These are phyloP conservation scores for Gambusia yucatana DNA, from an alignment of 2,797 vertebrate species.

Conservation along the genomic window DNA sequence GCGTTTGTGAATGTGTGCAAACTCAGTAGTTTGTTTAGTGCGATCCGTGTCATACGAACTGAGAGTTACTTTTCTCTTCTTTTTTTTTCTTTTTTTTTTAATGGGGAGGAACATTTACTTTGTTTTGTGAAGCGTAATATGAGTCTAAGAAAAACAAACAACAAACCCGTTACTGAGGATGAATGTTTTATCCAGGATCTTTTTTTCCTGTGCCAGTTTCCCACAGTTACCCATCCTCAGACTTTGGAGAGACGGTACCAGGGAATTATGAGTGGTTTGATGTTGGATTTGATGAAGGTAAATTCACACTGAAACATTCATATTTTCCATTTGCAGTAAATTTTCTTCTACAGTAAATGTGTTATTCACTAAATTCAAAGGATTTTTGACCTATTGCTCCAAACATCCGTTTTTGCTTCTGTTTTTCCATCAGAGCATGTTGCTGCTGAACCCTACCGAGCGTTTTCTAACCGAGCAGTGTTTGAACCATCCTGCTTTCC, in stretches of 20 bases:
- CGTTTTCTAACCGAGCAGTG: conserved; percentile 96
- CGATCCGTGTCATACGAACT: conserved; percentile 41
- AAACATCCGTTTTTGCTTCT: not conserved
- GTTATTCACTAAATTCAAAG: not conserved
- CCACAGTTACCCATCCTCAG: conserved; percentile 96
- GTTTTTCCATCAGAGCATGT: conserved; percentile 86
- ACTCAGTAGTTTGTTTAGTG: conserved; percentile 46
- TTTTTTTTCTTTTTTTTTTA: conserved; percentile 6
- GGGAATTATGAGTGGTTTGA: conserved; percentile 92
- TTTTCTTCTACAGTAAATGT: not conserved
- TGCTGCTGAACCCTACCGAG: conserved; percentile 95
- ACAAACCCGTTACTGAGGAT: conserved; percentile 10
- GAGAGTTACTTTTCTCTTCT: conserved; percentile 23
- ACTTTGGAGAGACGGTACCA: conserved; percentile 96
- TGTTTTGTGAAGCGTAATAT: conserved; percentile 25
- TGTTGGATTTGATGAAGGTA: conserved; percentile 99
- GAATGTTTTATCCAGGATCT: conserved; percentile 14
- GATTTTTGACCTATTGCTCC: not conserved
- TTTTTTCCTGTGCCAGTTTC: conserved; percentile 83
- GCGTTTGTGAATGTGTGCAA: conserved; percentile 22
- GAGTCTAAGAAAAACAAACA: conserved; percentile 7
- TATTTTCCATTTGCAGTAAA: not conserved
- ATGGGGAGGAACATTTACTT: conserved; percentile 25
- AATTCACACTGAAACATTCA: conserved; percentile 8
- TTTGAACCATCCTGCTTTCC: conserved; percentile 96